phyloP scores from a whole-genome alignment of 37 sponge, comb jelly and placozoan species.

The Sycon ciliatum region DNA sequence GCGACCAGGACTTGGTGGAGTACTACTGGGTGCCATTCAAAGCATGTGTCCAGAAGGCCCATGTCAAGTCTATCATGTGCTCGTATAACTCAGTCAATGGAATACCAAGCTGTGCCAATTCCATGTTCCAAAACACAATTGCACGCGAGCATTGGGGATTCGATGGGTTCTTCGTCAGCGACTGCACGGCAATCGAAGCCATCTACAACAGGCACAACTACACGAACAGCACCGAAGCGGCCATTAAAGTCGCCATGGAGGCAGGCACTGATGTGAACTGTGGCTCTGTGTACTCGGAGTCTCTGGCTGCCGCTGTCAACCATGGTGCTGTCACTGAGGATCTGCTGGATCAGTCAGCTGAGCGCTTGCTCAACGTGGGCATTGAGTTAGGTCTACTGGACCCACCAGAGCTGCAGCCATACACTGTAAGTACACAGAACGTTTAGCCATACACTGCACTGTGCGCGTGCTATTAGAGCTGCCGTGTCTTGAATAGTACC shows the following conservation, averaged over 20 bases:
- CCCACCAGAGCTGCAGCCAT: neutral
- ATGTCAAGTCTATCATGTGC: neutral
- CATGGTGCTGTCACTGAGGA: neutral
- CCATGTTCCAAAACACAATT: neutral
- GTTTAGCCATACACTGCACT: too few relatives aligned
- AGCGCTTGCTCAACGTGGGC: neutral
- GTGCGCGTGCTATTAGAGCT: too few relatives aligned
- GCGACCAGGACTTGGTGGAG: slow-evolving; percentile 49
- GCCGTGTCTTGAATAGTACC: too few relatives aligned
- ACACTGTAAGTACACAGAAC: neutral
- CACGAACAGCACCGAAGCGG: neutral
- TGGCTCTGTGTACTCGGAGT: neutral
- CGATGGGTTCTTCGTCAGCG: neutral
- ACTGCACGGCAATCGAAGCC: neutral
- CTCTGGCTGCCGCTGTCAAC: neutral
- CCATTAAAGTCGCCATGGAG: neutral
- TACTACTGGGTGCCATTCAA: neutral
- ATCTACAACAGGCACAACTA: neutral
- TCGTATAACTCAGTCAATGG: slow-evolving; percentile 6
- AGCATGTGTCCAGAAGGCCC: neutral
- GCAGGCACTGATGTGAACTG: neutral
- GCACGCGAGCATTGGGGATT: neutral
- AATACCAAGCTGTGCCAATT: neutral
- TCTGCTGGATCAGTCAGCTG: neutral
- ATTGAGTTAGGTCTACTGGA: neutral